These are phyloP conservation scores for Noctuana brunneofusca DNA, from an alignment of 2,888 invertebrate species.

Conservation along the genomic window DNA sequence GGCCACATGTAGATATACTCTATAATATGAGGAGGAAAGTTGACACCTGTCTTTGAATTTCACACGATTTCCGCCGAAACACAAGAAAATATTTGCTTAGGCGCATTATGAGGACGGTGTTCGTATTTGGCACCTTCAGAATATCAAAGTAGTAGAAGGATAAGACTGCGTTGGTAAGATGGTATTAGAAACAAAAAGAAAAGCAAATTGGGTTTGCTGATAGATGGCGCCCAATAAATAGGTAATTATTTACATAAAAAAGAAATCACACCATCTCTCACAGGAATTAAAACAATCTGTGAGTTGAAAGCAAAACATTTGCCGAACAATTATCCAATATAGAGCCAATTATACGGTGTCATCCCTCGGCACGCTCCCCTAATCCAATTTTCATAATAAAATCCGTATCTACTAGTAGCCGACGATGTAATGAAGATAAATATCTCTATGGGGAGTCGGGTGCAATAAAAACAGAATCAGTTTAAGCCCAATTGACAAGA, in stretches of 20 bases:
- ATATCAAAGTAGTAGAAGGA: not conserved
- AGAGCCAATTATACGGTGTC: constrained; percentile 70
- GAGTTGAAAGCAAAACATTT: constrained; percentile 57
- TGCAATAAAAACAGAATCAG: constrained; percentile 78
- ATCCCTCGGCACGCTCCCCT: constrained; percentile 63
- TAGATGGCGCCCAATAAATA: not conserved
- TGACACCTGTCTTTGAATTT: too few relatives aligned
- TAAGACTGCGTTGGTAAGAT: too few relatives aligned
- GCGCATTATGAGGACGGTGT: too few relatives aligned
- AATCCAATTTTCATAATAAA: constrained; percentile 72
- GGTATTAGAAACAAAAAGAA: not conserved
- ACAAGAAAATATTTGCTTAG: too few relatives aligned
- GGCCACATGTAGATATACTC: too few relatives aligned
- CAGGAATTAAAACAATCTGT: constrained; percentile 65
- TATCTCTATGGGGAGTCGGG: constrained; percentile 69
- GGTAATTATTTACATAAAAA: constrained; percentile 26
- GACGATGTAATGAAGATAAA: constrained; percentile 77
- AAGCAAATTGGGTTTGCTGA: not conserved
- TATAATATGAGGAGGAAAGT: too few relatives aligned
- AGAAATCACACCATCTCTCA: constrained; percentile 26
- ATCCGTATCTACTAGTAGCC: constrained; percentile 71
- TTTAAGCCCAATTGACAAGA: constrained; percentile 78
- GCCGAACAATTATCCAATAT: constrained; percentile 74
- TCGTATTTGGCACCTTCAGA: too few relatives aligned
- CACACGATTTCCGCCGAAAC: too few relatives aligned